These are phyloP conservation scores for Melinopterus prodromus DNA, from an alignment of 2,888 invertebrate species.

Conservation along the genomic window DNA sequence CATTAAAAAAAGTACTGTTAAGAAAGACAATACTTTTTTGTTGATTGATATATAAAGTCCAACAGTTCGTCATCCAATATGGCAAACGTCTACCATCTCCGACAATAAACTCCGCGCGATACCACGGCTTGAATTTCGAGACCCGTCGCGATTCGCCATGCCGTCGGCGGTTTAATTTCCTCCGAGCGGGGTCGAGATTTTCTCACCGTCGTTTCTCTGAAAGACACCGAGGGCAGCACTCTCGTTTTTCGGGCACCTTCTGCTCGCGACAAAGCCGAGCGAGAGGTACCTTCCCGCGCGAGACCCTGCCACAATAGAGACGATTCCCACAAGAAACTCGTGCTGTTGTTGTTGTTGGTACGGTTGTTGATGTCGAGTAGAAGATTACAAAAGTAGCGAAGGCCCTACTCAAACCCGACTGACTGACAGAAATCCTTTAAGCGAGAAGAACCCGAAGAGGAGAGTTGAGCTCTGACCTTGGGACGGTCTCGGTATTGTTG, in stretches of 20 bases:
- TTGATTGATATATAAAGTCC: too few relatives aligned
- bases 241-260: not conserved
- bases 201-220: not conserved
- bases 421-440: slow-evolving; percentile 4
- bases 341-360: not conserved
- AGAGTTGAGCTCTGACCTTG: slow-evolving; percentile 41
- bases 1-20: too few relatives aligned
- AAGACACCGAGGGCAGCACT: not conserved
- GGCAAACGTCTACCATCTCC: not conserved
- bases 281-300: not conserved
- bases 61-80: not conserved
- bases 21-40: too few relatives aligned
- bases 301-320: not conserved
- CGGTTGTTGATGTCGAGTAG: not conserved
- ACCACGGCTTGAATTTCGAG: not conserved
- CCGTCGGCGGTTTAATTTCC: not conserved
- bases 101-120: not conserved
- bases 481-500: slow-evolving; percentile 45
- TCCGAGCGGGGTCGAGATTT: not conserved
- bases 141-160: not conserved
- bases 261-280: not conserved
- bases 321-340: not conserved
- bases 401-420: not conserved
- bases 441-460: not conserved
- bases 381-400: not conserved